Evolutionary conservation across 1,140 invertebrate species (phyloP).

Genomic region (Leptonema lineaticorne): DNA sequence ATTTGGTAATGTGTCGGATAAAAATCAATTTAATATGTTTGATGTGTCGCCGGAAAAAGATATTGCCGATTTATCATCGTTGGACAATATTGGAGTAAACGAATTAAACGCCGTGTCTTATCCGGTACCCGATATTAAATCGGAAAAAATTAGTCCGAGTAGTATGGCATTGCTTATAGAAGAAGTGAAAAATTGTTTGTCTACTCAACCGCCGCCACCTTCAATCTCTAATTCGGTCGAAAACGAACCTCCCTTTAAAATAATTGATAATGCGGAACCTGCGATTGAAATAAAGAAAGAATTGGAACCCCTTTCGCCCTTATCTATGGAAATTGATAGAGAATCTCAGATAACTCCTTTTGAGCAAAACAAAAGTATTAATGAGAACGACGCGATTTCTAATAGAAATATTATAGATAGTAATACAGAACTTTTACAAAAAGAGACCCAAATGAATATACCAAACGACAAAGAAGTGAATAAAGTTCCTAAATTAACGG

Average conservation of each 20-base stretch:
- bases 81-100: background rate
- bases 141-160: slow-evolving; percentile 13
- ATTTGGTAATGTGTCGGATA: background rate
- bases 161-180: slow-evolving; percentile 1
- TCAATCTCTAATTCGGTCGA: background rate
- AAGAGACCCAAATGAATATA: slow-evolving; percentile 10
- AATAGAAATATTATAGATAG: background rate
- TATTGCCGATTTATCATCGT: background rate
- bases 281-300: slow-evolving; percentile 36
- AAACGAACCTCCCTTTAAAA: background rate
- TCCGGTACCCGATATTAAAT: background rate
- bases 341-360: background rate
- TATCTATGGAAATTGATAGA: background rate
- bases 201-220: background rate
- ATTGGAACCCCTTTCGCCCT: slow-evolving; percentile 40
- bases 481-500: slow-evolving; percentile 54
- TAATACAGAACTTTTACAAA: background rate
- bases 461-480: slow-evolving; percentile 49
- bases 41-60: background rate
- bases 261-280: background rate
- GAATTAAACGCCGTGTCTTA: background rate
- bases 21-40: background rate
- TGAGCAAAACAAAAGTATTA: background rate
- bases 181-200: slow-evolving; percentile 11
- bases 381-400: background rate